A percentile compares a stretch with the other conserved stretches of the same genome.
Conservation (phyloP, 2,797 vertebrate species). For the Ctenosaura bakeri region DNA sequence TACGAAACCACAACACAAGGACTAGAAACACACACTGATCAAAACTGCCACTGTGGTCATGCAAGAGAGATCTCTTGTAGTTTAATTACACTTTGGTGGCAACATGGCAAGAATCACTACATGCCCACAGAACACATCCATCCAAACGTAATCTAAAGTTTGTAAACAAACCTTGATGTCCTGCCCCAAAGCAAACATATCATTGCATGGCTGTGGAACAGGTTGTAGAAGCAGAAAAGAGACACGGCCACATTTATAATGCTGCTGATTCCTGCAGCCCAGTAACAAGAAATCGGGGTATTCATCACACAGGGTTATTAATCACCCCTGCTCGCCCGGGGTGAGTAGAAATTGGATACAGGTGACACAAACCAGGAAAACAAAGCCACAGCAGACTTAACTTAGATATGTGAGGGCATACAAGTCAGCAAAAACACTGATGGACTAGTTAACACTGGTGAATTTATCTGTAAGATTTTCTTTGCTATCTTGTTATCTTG, state of each 20-base stretch:
- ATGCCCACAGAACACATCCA: no score
- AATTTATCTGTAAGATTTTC: neutral
- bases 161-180: no score
- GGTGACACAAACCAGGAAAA: neutral
- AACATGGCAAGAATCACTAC: neutral
- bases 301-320: neutral
- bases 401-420: neutral
- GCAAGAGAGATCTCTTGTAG: neutral
- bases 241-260: neutral
- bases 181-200: neutral
- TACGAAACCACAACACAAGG: neutral
- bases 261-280: neutral
- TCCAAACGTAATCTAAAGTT: neutral
- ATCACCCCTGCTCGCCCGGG: no score
- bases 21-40: neutral
- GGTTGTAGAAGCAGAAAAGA: no score
- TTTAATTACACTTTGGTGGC: neutral
- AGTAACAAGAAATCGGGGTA: neutral
- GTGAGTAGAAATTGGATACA: neutral
- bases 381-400: neutral
- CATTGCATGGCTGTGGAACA: neutral
- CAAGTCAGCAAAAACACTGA: neutral
- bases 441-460: fast-evolving
- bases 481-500: neutral
- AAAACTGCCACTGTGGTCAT: no score